These are phyloP conservation scores for Nixonia krombeini DNA, from an alignment of 1,140 invertebrate species.

Conservation along the genomic window DNA sequence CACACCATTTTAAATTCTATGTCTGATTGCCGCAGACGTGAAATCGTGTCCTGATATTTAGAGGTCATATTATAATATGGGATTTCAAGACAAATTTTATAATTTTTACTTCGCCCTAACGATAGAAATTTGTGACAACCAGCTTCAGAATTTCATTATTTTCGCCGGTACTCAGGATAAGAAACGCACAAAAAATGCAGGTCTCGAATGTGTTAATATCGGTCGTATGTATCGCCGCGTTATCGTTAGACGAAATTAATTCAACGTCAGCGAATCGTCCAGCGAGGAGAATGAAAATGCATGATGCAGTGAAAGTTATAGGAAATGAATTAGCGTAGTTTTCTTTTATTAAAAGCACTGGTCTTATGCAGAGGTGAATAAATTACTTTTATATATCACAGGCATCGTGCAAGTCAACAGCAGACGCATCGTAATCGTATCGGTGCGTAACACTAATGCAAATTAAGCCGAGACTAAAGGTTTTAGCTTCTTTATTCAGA, in stretches of 20 bases:
- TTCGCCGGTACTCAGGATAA: too few species aligned
- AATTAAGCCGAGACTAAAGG: background rate
- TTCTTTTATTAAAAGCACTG: conserved; percentile 1
- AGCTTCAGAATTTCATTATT: too few species aligned
- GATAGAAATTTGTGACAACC: too few species aligned
- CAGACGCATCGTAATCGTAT: background rate
- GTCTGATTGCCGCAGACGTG: too few species aligned
- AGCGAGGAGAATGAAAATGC: background rate
- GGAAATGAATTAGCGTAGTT: conserved; percentile 3
- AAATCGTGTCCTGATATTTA: too few species aligned
- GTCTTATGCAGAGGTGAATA: conserved; percentile 2
- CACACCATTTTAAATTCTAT: too few species aligned
- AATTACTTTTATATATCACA: conserved; percentile 7
- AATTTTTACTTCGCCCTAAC: too few species aligned
- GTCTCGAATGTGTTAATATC: too few species aligned
- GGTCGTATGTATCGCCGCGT: too few species aligned
- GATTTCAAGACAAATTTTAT: too few species aligned
- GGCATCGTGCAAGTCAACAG: conserved; percentile 4
- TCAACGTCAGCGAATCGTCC: background rate
- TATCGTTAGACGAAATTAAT: background rate
- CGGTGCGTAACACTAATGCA: background rate
- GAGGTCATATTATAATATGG: too few species aligned
- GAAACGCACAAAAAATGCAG: too few species aligned
- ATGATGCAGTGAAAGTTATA: background rate
- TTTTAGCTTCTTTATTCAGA: background rate